A percentile compares a stretch with the other conserved stretches of the same genome.
These are phyloP conservation scores for Parazoanthus atlanticus DNA, from an alignment of 92 coral and sea anemone species.

Conservation along the genomic window DNA sequence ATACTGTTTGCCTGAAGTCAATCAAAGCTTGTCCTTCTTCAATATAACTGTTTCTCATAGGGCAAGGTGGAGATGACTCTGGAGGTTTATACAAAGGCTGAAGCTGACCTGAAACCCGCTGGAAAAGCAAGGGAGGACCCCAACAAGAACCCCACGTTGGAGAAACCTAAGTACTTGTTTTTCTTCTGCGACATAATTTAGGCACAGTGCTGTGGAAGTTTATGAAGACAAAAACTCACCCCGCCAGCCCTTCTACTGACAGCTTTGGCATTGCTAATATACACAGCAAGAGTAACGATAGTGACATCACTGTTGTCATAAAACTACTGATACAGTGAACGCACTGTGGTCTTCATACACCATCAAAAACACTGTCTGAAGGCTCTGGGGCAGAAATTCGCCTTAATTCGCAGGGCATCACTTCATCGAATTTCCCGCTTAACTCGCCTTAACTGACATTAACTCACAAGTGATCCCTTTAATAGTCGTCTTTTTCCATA, in stretches of 20 bases:
- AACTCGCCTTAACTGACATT: too few relatives aligned
- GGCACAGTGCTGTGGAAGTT: background rate
- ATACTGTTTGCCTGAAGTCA: too few relatives aligned
- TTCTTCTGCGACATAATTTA: background rate
- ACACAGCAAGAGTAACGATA: background rate
- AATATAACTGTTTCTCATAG: conserved; percentile 15
- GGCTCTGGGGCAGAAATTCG: too few relatives aligned
- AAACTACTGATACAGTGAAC: background rate
- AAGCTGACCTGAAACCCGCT: conserved; percentile 61
- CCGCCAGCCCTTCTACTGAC: background rate
- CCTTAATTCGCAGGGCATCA: too few relatives aligned
- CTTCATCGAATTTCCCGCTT: too few relatives aligned
- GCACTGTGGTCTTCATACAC: background rate
- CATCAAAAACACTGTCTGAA: too few relatives aligned
- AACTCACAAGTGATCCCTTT: too few relatives aligned
- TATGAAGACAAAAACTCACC: background rate
- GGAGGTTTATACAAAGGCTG: conserved; percentile 60
- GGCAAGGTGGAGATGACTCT: conserved; percentile 76
- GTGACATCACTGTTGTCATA: background rate
- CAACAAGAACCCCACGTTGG: conserved; percentile 67
- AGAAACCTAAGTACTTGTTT: conserved; percentile 61
- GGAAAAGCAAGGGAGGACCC: conserved; percentile 75
- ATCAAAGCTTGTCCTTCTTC: too few relatives aligned
- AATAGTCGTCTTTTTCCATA: too few relatives aligned
- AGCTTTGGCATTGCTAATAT: background rate